Percentiles rank a stretch among this genome's conserved stretches.
phyloP scores from a whole-genome alignment of 2,113 vertebrate genomes.

The Felis chaus region DNA sequence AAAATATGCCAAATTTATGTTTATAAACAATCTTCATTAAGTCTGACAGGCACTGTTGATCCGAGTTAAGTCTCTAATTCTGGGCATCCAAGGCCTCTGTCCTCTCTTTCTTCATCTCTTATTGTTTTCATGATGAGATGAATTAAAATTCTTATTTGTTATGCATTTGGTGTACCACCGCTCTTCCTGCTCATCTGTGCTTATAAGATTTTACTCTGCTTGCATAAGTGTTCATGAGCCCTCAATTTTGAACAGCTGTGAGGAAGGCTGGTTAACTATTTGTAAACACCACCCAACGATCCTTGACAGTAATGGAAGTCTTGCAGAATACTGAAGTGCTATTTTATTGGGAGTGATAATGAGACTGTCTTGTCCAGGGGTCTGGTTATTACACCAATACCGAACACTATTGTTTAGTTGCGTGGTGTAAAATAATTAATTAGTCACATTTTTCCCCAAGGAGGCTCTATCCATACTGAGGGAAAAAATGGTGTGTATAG shows the following conservation, averaged over 20 bases:
- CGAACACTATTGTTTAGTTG: conserved; percentile 23
- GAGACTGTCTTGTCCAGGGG: neutral
- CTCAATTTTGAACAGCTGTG: conserved; percentile 62
- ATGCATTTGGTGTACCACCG: neutral
- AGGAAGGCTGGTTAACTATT: conserved; percentile 57
- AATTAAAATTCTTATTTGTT: conserved; percentile 79
- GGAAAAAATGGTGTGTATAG: neutral
- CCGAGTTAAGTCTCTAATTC: conserved; percentile 74
- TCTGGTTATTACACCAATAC: neutral
- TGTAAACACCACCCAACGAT: conserved; percentile 58
- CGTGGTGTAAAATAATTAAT: conserved; percentile 48
- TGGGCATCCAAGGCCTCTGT: conserved; percentile 46
- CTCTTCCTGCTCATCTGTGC: conserved; percentile 66
- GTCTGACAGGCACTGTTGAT: conserved; percentile 76
- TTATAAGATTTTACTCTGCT: conserved; percentile 56
- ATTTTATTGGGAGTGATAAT: conserved; percentile 50
- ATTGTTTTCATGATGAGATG: conserved; percentile 76
- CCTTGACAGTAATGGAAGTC: conserved; percentile 19
- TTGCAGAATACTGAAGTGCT: conserved; percentile 41
- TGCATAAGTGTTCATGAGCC: conserved; percentile 44
- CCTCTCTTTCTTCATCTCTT: conserved; percentile 65
- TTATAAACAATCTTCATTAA: conserved; percentile 75
- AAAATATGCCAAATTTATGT: conserved; percentile 71
- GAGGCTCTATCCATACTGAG: neutral
- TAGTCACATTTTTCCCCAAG: neutral